These are phyloP conservation scores for Halcyon senegalensis DNA, from an alignment of 2,113 vertebrate genomes.

Conservation along the genomic window DNA sequence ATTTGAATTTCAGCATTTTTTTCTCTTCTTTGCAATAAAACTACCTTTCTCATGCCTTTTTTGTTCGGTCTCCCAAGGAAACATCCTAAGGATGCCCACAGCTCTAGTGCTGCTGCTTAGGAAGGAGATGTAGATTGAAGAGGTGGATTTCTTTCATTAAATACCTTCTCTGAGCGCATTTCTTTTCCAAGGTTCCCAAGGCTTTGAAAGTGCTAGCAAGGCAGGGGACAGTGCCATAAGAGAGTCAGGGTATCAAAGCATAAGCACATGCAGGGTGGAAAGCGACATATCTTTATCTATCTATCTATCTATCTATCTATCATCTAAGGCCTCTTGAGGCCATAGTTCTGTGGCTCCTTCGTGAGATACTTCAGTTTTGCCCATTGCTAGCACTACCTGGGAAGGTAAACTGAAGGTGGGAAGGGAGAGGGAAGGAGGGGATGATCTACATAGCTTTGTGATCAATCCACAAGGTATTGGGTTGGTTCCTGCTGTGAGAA, in stretches of 20 bases:
- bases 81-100: not conserved
- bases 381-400: not conserved
- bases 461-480: not conserved
- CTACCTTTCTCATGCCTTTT: not conserved
- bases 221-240: not conserved
- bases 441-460: not conserved
- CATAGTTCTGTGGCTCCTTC: not conserved
- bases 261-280: not conserved
- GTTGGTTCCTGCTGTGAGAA: not conserved
- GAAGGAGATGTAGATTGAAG: not conserved
- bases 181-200: not conserved
- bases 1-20: not conserved
- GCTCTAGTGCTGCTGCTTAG: not conserved
- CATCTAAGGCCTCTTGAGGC: not conserved
- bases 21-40: not conserved
- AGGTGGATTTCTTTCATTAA: not conserved
- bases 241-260: not conserved
- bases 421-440: not conserved
- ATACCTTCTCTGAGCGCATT: not conserved
- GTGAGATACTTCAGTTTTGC: not conserved
- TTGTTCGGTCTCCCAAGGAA: not conserved
- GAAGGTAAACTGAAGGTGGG: not conserved
- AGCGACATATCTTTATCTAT: not conserved
- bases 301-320: no score
- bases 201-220: not conserved